Percentiles rank a stretch among this genome's conserved stretches.
Evolutionary conservation across 2,113 vertebrate genomes (phyloP).

Genomic region (Lethenteron camtschaticum): DNA sequence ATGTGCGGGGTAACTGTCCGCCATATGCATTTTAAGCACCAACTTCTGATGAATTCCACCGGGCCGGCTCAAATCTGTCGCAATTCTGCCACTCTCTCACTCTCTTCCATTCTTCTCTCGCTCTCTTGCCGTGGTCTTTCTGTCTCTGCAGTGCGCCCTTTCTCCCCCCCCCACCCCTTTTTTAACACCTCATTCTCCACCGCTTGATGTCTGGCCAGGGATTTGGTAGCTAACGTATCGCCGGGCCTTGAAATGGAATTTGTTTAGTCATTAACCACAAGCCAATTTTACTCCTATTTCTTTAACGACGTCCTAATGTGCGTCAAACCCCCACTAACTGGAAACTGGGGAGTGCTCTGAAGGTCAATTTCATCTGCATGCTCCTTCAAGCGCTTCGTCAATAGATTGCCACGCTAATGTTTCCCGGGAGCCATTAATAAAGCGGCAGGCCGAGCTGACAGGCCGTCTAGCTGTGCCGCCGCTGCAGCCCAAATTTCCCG

Average conservation of each 20-base stretch:
- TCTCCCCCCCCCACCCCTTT: too few relatives aligned
- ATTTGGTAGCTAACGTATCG: slow-evolving; percentile 4
- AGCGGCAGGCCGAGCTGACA: too few relatives aligned
- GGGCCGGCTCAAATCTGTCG: too few relatives aligned
- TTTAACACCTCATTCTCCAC: too few relatives aligned
- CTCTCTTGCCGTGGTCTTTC: too few relatives aligned
- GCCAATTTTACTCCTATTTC: slow-evolving; percentile 5
- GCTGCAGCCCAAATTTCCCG: slow-evolving; percentile 2
- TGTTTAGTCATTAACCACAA: slow-evolving; percentile 6
- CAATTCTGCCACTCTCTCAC: too few relatives aligned
- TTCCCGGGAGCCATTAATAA: slow-evolving; percentile 6
- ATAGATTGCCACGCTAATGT: slow-evolving; percentile 5
- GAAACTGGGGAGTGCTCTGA: slow-evolving; percentile 3
- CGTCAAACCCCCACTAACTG: slow-evolving; percentile 5
- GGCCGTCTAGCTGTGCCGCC: not conserved
- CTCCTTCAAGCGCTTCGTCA: slow-evolving; percentile 5
- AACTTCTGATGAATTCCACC: too few relatives aligned
- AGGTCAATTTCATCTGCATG: slow-evolving; percentile 6
- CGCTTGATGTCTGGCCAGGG: slow-evolving; percentile 2
- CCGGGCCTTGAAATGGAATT: slow-evolving; percentile 5
- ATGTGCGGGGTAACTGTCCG: too few relatives aligned
- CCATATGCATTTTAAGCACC: too few relatives aligned
- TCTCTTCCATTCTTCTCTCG: too few relatives aligned
- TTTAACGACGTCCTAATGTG: slow-evolving; percentile 5
- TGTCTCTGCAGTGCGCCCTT: too few relatives aligned